Evolutionary conservation across 2,113 vertebrate genomes (phyloP).

Genomic region (Hippocampus abdominalis): DNA sequence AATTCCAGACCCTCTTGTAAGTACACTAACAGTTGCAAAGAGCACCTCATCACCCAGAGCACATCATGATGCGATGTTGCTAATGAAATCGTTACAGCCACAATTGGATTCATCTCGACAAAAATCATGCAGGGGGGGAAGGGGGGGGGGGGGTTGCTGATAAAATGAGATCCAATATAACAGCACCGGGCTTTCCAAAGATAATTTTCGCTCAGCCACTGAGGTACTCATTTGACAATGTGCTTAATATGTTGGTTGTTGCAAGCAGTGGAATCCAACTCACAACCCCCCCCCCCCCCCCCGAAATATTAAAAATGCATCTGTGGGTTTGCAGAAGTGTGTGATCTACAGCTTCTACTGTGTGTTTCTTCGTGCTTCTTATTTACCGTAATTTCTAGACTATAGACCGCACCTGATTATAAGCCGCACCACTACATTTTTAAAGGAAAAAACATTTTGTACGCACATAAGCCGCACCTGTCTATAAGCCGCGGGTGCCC

Average conservation of each 20-base stretch:
- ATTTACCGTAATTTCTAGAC: too few species aligned
- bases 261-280: background rate
- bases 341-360: too few species aligned
- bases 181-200: background rate
- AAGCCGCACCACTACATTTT: too few species aligned
- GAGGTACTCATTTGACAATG: background rate
- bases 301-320: too few species aligned
- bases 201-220: background rate
- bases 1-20: conserved; percentile 7
- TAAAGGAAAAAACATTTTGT: too few species aligned
- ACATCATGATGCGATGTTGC: conserved; percentile 16
- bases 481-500: too few species aligned
- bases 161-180: background rate
- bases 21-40: background rate
- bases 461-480: too few species aligned
- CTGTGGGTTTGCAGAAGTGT: too few species aligned
- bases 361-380: too few species aligned
- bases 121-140: background rate
- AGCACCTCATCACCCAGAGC: conserved; percentile 1
- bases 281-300: background rate
- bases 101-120: background rate
- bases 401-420: too few species aligned
- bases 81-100: conserved; percentile 27
- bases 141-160: too few species aligned
- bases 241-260: background rate